These are phyloP conservation scores for Pseudotriccus pelzelni DNA, from an alignment of 2,797 vertebrate species.

Conservation along the genomic window DNA sequence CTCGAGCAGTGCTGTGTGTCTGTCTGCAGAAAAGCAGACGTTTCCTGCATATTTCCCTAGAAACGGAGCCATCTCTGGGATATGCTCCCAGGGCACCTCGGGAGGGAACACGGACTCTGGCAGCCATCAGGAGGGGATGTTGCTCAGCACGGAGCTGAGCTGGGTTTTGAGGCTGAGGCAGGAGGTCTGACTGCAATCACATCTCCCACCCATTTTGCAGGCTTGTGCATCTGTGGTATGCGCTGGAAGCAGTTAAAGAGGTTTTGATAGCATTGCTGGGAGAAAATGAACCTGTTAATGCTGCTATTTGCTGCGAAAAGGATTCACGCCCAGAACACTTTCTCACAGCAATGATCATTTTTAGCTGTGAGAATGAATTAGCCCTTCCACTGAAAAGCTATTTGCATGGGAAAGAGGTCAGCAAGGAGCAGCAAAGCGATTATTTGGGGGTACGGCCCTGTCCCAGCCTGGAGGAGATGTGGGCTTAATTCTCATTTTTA, in stretches of 20 bases:
- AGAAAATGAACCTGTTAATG: slow-evolving; percentile 64
- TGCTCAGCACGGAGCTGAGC: background rate
- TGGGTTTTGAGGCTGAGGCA: background rate
- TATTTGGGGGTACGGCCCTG: slow-evolving; percentile 33
- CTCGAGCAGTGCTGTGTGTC: rapidly evolving
- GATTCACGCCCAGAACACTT: slow-evolving; percentile 63
- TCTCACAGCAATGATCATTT: slow-evolving; percentile 41
- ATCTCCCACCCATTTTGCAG: slow-evolving; percentile 21
- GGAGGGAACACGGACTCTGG: background rate
- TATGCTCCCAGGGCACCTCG: rapidly evolving
- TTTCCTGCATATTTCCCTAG: background rate
- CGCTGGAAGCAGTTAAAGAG: slow-evolving; percentile 45
- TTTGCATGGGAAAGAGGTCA: slow-evolving; percentile 54
- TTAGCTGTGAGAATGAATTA: slow-evolving; percentile 61
- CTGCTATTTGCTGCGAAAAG: slow-evolving; percentile 49
- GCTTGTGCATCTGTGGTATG: background rate
- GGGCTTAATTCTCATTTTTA: slow-evolving; percentile 26
- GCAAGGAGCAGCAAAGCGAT: background rate
- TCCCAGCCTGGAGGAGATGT: background rate
- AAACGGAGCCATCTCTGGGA: background rate
- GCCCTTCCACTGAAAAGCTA: slow-evolving; percentile 51
- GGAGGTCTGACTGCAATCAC: background rate
- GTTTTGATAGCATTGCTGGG: slow-evolving; percentile 51
- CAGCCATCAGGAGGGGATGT: background rate
- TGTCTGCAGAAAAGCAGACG: background rate